Evolutionary conservation across 2,888 invertebrate species (phyloP).

Genomic region (Lumbricus terrestris): DNA sequence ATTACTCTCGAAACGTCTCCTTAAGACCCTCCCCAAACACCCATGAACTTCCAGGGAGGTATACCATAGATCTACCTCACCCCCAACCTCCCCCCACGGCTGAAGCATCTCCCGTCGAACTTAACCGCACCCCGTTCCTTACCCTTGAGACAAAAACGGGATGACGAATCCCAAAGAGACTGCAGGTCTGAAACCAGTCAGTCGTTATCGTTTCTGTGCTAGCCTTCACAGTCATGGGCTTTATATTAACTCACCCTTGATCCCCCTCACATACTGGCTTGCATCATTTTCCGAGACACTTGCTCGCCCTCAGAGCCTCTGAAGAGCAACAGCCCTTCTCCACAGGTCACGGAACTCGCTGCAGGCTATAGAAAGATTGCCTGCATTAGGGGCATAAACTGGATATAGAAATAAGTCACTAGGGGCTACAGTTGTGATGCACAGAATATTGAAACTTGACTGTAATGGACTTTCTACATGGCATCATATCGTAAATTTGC

Average conservation of each 20-base stretch:
- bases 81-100: background rate
- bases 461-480: too few relatives aligned
- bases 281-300: too few relatives aligned
- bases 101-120: background rate
- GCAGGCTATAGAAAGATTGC: background rate
- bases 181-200: background rate
- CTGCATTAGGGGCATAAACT: background rate
- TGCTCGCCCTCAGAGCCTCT: too few relatives aligned
- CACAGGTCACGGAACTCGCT: too few relatives aligned
- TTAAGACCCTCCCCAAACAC: too few relatives aligned
- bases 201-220: background rate
- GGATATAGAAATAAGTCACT: too few relatives aligned
- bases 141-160: background rate
- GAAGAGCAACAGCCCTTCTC: background rate
- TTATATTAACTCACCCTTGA: too few relatives aligned
- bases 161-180: background rate
- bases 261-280: too few relatives aligned
- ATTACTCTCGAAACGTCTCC: background rate
- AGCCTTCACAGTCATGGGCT: background rate
- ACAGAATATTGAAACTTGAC: too few relatives aligned
- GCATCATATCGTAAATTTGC: too few relatives aligned
- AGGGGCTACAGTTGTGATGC: too few relatives aligned
- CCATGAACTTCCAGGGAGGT: background rate
- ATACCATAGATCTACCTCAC: background rate
- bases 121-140: too few relatives aligned